Evolutionary conservation across 2,888 invertebrate species (phyloP).

Genomic region (Limnephilus rhombicus): DNA sequence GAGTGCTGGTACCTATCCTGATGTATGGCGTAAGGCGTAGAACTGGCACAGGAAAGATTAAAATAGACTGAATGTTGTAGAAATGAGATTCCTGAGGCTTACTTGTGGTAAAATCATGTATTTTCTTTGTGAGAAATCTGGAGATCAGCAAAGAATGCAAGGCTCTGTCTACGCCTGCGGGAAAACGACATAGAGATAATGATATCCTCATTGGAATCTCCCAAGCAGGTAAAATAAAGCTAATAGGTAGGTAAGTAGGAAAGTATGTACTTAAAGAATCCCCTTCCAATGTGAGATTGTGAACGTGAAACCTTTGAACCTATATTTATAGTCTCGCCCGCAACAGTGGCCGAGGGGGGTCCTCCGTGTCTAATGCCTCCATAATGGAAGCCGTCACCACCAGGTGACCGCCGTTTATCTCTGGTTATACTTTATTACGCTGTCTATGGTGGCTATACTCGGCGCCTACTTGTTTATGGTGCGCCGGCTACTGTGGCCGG

Average conservation of each 20-base stretch:
- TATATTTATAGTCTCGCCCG: conserved; percentile 31
- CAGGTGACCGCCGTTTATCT: conserved; percentile 63
- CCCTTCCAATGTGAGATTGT: not conserved
- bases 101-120: no score
- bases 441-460: not conserved
- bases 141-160: no score
- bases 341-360: conserved; percentile 14
- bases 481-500: not conserved
- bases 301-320: not conserved
- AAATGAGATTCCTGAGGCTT: no score
- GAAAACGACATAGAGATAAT: no score
- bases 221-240: not conserved
- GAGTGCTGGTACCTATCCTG: no score
- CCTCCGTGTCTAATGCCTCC: conserved; percentile 56
- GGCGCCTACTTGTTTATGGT: not conserved
- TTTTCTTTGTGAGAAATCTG: no score
- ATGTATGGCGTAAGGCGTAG: no score
- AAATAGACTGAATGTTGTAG: no score
- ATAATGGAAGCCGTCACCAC: conserved; percentile 57
- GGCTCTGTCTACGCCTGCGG: no score
- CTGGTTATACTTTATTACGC: conserved; percentile 43
- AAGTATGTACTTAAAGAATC: not conserved
- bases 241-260: not conserved
- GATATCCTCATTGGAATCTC: no score
- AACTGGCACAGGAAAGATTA: no score